Evolutionary conservation across 1,140 invertebrate genomes (phyloP).

Genomic region (Elymnias hypermnestra): DNA sequence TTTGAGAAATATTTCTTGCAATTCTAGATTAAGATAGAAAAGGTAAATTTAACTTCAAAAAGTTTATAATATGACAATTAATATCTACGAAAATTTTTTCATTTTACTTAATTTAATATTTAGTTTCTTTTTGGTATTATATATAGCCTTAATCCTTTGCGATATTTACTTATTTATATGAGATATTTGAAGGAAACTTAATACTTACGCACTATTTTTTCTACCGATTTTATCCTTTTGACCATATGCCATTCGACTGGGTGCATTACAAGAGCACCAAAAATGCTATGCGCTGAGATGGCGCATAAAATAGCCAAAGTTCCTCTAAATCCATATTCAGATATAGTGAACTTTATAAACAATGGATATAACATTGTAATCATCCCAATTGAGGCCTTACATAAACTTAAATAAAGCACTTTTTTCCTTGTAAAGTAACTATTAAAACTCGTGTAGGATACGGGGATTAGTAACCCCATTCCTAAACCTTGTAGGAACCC

Average conservation of each 20-base stretch:
- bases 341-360: slow-evolving; percentile 75
- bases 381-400: slow-evolving; percentile 78
- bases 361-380: slow-evolving; percentile 78
- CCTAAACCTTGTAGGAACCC: slow-evolving; percentile 64
- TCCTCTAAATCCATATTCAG: slow-evolving; percentile 78
- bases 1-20: neutral
- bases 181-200: no score
- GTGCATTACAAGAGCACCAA: slow-evolving; percentile 80
- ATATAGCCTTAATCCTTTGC: no score
- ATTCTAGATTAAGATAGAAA: neutral
- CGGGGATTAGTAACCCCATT: slow-evolving; percentile 65
- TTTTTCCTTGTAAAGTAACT: slow-evolving; percentile 69
- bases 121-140: no score
- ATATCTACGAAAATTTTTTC: no score
- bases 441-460: slow-evolving; percentile 66
- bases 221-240: slow-evolving; percentile 53
- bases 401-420: slow-evolving; percentile 78
- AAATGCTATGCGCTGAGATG: slow-evolving; percentile 79
- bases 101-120: no score
- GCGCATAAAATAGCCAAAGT: slow-evolving; percentile 78
- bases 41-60: neutral
- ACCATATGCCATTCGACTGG: slow-evolving; percentile 84
- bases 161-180: no score
- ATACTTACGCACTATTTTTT: slow-evolving; percentile 64
- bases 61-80: neutral